Percentiles rank a stretch among this genome's conserved stretches.
These are phyloP conservation scores for Drosophila equinoxialis DNA, from an alignment of 1,140 invertebrate genomes.

Conservation along the genomic window DNA sequence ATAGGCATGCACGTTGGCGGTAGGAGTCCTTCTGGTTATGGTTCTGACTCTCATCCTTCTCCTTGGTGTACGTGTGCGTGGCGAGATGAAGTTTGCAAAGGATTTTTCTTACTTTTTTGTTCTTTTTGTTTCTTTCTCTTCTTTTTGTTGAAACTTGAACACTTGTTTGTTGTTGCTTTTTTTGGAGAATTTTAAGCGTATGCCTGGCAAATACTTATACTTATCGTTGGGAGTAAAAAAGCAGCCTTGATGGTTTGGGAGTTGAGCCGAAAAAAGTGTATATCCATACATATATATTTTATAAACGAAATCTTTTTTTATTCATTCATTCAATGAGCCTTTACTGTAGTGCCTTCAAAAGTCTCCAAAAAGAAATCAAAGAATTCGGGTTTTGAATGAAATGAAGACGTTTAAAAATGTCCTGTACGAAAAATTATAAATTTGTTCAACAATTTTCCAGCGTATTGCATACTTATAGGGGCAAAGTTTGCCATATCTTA, in stretches of 20 bases:
- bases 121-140: not conserved
- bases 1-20: conserved; percentile 43
- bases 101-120: conserved; percentile 41
- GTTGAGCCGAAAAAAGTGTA: not conserved
- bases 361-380: too few species aligned
- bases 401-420: too few species aligned
- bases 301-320: not conserved
- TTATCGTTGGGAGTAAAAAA: conserved; percentile 4
- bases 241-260: not conserved
- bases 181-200: conserved; percentile 19
- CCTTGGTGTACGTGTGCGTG: conserved; percentile 64
- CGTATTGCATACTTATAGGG: too few species aligned
- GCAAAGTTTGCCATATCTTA: too few species aligned
- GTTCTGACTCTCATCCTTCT: conserved; percentile 7
- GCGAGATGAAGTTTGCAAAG: conserved; percentile 55
- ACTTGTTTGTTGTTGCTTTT: conserved; percentile 21
- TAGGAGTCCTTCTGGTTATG: conserved; percentile 4
- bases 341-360: too few species aligned
- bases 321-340: not conserved
- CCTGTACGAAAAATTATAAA: too few species aligned
- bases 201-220: conserved; percentile 40
- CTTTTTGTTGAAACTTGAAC: conserved; percentile 4
- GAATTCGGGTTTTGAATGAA: too few species aligned
- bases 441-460: too few species aligned
- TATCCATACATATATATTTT: not conserved